Conservation (phyloP, 2,888 invertebrate species). For the Melanotus villosus region DNA sequence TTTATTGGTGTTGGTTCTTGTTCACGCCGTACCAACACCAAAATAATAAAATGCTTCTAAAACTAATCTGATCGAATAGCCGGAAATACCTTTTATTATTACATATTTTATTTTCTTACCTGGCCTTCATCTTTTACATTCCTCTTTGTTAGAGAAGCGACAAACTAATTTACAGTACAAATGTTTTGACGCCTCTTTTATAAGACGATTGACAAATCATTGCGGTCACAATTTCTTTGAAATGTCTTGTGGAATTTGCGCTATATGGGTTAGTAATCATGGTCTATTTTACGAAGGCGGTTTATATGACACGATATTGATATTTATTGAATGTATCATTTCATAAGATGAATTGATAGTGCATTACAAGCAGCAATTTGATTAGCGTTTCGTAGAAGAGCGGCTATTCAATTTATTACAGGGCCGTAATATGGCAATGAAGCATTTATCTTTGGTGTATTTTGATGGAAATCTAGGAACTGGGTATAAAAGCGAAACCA, state of each 20-base stretch:
- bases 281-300: conserved; percentile 16
- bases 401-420: conserved; percentile 40
- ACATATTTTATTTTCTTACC: conserved; percentile 32
- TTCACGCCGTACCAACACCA: background rate
- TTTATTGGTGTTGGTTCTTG: conserved; percentile 18
- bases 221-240: conserved; percentile 38
- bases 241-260: conserved; percentile 26
- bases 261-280: conserved; percentile 34
- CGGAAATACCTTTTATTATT: conserved; percentile 38
- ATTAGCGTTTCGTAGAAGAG: conserved; percentile 42
- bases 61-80: conserved; percentile 35
- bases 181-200: conserved; percentile 43
- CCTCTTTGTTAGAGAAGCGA: conserved; percentile 27
- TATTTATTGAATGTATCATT: conserved; percentile 31
- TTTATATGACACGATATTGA: conserved; percentile 33
- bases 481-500: conserved; percentile 28
- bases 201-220: conserved; percentile 41
- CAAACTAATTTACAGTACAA: conserved; percentile 41
- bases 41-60: conserved; percentile 33
- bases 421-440: conserved; percentile 27
- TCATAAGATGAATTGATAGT: conserved; percentile 38
- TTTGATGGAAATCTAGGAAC: conserved; percentile 6
- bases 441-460: conserved; percentile 27
- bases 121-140: conserved; percentile 19
- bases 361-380: conserved; percentile 43